Conservation (phyloP, 2,797 vertebrate genomes). For the Characodon lateralis region DNA sequence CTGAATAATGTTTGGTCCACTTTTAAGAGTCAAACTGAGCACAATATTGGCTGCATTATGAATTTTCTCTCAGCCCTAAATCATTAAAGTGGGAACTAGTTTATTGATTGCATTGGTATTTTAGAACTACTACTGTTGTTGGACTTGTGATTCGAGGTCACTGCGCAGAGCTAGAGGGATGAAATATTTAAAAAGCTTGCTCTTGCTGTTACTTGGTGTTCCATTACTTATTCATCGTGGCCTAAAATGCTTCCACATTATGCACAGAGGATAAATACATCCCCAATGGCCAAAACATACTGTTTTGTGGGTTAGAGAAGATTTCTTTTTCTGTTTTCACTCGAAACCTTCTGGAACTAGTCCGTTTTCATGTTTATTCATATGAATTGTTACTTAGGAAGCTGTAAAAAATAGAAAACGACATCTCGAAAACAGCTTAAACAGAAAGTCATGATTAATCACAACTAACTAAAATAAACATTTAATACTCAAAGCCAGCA, state of each 20-base stretch:
- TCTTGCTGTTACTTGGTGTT: slow-evolving; percentile 55
- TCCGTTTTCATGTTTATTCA: slow-evolving; percentile 54
- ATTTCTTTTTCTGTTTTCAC: slow-evolving; percentile 41
- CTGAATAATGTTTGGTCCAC: not conserved
- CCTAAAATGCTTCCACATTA: slow-evolving; percentile 66
- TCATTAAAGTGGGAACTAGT: slow-evolving; percentile 19
- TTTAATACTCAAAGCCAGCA: not conserved
- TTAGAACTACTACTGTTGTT: slow-evolving; percentile 40
- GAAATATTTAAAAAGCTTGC: slow-evolving; percentile 69
- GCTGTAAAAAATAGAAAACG: not conserved
- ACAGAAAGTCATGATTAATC: not conserved
- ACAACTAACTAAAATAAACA: not conserved
- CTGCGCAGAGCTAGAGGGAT: slow-evolving; percentile 54
- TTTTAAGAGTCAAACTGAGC: slow-evolving; percentile 14
- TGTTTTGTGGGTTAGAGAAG: slow-evolving; percentile 55
- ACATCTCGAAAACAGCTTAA: not conserved
- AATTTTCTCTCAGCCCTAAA: slow-evolving; percentile 8
- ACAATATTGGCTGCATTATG: slow-evolving; percentile 28
- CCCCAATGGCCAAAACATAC: slow-evolving; percentile 54
- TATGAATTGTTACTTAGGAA: slow-evolving; percentile 43
- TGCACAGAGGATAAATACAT: slow-evolving; percentile 50
- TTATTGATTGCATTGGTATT: slow-evolving; percentile 42
- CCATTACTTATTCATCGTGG: slow-evolving; percentile 73
- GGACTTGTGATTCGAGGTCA: slow-evolving; percentile 58
- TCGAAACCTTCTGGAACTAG: slow-evolving; percentile 48